Evolutionary conservation across 1,140 invertebrate genomes (phyloP), one percentile per base, ranked within the genome.

Genomic region (Drosophila ercepeae): DNA sequence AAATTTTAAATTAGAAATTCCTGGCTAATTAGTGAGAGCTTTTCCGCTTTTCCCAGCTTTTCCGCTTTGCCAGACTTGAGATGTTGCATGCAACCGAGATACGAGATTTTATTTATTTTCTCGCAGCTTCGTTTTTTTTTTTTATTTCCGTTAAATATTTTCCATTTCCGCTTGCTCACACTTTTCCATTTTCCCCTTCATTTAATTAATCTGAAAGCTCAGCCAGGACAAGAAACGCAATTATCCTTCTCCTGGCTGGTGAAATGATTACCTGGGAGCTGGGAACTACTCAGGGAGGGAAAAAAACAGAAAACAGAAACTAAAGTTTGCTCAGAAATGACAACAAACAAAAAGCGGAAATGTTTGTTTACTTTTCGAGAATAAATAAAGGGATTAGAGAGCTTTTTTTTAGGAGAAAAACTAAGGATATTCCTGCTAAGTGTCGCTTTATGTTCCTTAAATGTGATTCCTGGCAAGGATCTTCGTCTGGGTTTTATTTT

Each of bases 61-160:
- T 11, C 1, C 14, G 4, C 21, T 9, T 27, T 27, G 3, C 7
- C n/a, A 11, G 13, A 13, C 42, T 16, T 6, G 34, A 39, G 34
- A 14, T 14, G n/a, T 19, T 71, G 75, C 60, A 84, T 71, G 75
- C 60, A 84, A 67, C 72, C 78, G 65, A 50, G 48, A 11, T n/a
- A n/a, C n/a, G 71, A 79, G 75, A 78, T 58, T 83, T 74, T n/a
- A 36, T 25, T 3, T 36, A 13, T 21, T 74, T 50, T 64, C n/a
- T n/a, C n/a, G 46, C 27, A 39, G 61, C 32, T 59, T 48, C 49
- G 63, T 27, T 55, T 72, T 84, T 78, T 84, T 59, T 48, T 45
- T 63, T 27, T 55, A 75, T 84, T 78, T 84, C 70, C 71, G 58
- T 63, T 71, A 48, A 45, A 67, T 60, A 25, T 65, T 67, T 78